Base-by-base conservation (phyloP, 2,888 invertebrate genomes). In the Eutolmus rufibarbis region DNA sequence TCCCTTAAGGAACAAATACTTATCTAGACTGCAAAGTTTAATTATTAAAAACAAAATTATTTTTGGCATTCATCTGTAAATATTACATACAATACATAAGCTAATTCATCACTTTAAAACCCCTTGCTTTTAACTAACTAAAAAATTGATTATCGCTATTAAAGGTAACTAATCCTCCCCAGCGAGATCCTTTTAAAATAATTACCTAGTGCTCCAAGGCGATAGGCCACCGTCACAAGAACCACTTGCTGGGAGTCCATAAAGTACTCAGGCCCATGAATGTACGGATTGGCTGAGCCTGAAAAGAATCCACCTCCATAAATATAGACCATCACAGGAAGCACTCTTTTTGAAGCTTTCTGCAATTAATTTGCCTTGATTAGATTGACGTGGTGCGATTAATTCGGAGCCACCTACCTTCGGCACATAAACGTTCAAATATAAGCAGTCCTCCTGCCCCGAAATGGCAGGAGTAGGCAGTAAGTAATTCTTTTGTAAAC, bases 231-330 rank as follows among this genome's bases (percentile, higher is more conserved):
- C 9, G 93, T 93, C 0, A 94, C 93, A 77, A 94, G 88, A 78
- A 94, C 90, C 2, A 94, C 92, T 86, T 93, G 91, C 88, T 91
- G 89, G 0, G 91, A 91, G 89, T 94, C 94, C 94, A 94, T 93
- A 66, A 94, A 92, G 89, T 93, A 94, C 89, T 94, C 93, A 0
- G 94, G 94, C 2, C 94, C 94, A 40, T 92, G 90, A 19, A 93
- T 88, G 14, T 89, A 89, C 19, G 93, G 93, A 43, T 91, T 91
- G 0, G 93, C 92, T 0, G 92, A 90, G 8, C 94, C 94, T 5
- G 93, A 91, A 89, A 94, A 93, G 90, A 93, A 94, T 14, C 93
- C 94, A 0, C 94, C 94, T 66, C 94, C 94, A 89, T 94, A 93
- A 87, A 94, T 93, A 87, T 93, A 94, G 1, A 94, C 93, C 93